Evolutionary conservation across 1,140 invertebrate genomes (phyloP).

Genomic region (Planococcus citri): DNA sequence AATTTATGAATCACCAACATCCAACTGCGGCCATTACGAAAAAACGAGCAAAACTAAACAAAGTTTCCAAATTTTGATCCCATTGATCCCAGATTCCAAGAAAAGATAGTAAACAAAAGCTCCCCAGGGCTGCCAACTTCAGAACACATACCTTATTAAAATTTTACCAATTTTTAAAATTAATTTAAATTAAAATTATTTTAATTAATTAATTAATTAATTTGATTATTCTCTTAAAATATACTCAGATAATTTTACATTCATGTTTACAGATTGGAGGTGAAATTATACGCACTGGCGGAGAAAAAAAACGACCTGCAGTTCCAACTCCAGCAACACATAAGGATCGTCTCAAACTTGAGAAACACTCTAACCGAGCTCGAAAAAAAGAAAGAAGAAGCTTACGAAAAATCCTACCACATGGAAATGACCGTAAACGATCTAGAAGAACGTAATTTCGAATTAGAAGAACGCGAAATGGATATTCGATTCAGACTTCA

Average conservation of each 20-base stretch:
- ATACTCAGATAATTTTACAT: neutral
- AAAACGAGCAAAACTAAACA: too few species aligned
- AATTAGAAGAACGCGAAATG: slow-evolving; percentile 43
- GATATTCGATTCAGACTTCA: slow-evolving; percentile 45
- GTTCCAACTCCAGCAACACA: slow-evolving; percentile 27
- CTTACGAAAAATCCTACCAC: slow-evolving; percentile 24
- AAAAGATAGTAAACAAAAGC: too few species aligned
- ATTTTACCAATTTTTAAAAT: too few species aligned
- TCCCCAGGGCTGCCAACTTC: too few species aligned
- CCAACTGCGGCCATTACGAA: too few species aligned
- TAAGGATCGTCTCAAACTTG: slow-evolving; percentile 25
- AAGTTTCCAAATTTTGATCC: too few species aligned
- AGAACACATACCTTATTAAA: too few species aligned
- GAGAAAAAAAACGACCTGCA: slow-evolving; percentile 30
- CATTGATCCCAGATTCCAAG: too few species aligned
- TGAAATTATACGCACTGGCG: slow-evolving; percentile 27
- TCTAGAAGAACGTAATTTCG: slow-evolving; percentile 44
- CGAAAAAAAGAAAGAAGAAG: slow-evolving; percentile 28
- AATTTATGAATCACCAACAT: too few species aligned
- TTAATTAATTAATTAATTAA: too few species aligned
- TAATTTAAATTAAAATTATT: too few species aligned
- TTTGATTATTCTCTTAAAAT: too few species aligned
- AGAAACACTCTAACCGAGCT: slow-evolving; percentile 26
- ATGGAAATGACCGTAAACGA: slow-evolving; percentile 30
- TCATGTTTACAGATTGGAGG: slow-evolving; percentile 29